These are phyloP conservation scores for Syngnathoides biaculeatus DNA, from an alignment of 2,113 vertebrate species.

Conservation along the genomic window DNA sequence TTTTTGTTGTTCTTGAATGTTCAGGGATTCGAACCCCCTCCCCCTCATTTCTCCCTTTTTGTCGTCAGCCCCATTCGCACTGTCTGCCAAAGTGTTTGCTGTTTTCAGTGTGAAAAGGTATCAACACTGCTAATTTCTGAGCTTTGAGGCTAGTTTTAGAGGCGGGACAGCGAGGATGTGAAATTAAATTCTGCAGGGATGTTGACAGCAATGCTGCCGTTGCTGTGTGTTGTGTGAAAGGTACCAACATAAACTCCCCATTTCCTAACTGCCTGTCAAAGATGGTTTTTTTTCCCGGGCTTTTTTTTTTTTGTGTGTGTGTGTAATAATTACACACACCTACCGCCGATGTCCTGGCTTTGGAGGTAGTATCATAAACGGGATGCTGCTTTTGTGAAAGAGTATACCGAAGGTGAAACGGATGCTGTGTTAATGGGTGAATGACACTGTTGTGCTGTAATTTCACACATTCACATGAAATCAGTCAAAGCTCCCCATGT, in stretches of 20 bases:
- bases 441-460: not conserved
- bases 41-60: slow-evolving; percentile 17
- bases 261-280: not conserved
- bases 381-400: not conserved
- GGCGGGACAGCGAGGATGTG: not conserved
- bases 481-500: not conserved
- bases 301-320: not conserved
- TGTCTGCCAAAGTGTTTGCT: not conserved
- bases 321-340: not conserved
- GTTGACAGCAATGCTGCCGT: not conserved
- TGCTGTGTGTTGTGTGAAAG: not conserved
- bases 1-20: slow-evolving; percentile 47
- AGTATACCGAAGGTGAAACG: not conserved
- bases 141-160: not conserved
- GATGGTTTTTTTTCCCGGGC: not conserved
- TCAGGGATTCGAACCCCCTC: slow-evolving; percentile 65
- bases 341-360: not conserved
- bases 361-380: not conserved
- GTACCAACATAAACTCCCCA: too few species aligned
- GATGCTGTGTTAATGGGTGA: not conserved
- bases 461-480: not conserved
- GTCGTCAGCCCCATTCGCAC: slow-evolving; percentile 7
- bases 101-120: not conserved
- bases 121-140: not conserved
- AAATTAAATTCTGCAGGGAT: not conserved